Base-by-base conservation (phyloP, 2,888 invertebrate species). In the Drosophila longiperda region DNA sequence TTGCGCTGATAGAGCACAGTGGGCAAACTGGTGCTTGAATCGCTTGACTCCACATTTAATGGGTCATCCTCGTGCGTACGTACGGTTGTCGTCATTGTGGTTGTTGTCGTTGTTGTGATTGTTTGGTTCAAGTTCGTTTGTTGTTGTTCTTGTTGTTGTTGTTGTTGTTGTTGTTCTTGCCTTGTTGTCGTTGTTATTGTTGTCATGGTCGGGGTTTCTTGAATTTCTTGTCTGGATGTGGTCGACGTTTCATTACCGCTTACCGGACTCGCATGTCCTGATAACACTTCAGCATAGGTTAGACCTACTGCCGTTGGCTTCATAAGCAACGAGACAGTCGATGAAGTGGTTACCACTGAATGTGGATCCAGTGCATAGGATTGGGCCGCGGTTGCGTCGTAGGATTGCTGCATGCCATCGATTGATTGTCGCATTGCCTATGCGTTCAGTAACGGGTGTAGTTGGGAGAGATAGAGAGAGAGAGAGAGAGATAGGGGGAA, bases 341-440 rank as follows among this genome's bases (percentile, higher is more conserved):
- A 93, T 76, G 93, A 92, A 83, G 92, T 92, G 68, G 93, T 93
- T 92, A 94, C 94, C 92, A 94, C 92, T 89, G 93, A 93, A 90
- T 96, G 95, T 90, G 97, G 96, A 94, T 97, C 97, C 95, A 96
- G 94, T 93, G 94, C 95, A 94, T 95, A 95, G 94, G 96, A 95
- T 93, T 95, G 94, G 93, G 95, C 94, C 93, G 95, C 95, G 94
- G 96, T 95, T 93, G 94, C 94, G 94, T 95, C 95, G 94, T 96
- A 95, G 93, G 95, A 95, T 94, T 95, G 95, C 94, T 94, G 94
- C 94, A 93, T 94, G 94, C 94, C 95, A 93, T 95, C 95, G 93
- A 95, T 94, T 93, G 94, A 94, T 92, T 94, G 93, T 92, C 94
- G 95, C 93, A 92, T 81, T 88, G 92, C 92, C 92, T 92, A 90